Percentiles rank a stretch among this genome's conserved stretches.
phyloP scores from a whole-genome alignment of 2,888 invertebrate species.

The Nowickia ferox region DNA sequence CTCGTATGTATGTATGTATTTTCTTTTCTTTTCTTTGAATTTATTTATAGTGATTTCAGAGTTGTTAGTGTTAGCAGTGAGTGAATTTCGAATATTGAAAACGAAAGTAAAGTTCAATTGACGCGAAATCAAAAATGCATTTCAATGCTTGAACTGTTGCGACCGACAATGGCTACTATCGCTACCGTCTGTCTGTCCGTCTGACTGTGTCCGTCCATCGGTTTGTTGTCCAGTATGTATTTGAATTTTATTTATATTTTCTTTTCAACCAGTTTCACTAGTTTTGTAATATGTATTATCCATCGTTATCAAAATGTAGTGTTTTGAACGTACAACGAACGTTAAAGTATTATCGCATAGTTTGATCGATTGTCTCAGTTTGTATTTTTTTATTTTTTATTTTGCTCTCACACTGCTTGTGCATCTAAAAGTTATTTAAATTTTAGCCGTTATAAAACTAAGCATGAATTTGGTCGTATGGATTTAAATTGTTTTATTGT shows the following conservation, averaged over 20 bases:
- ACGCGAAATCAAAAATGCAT: conserved; percentile 54
- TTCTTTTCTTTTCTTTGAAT: background rate
- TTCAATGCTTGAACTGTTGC: conserved; percentile 45
- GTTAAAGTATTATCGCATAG: conserved; percentile 64
- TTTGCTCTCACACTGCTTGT: background rate
- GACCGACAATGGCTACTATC: background rate
- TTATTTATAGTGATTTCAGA: conserved; percentile 4
- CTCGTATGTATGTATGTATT: background rate
- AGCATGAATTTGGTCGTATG: conserved; percentile 39
- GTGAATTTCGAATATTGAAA: conserved; percentile 60
- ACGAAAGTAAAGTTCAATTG: conserved; percentile 72
- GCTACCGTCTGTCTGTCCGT: conserved; percentile 34
- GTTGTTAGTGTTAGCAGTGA: background rate
- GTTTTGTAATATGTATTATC: conserved; percentile 62
- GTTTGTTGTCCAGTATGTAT: conserved; percentile 15
- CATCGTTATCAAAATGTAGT: conserved; percentile 30
- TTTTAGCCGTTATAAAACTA: conserved; percentile 43
- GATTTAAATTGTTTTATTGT: conserved; percentile 60
- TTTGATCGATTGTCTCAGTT: conserved; percentile 49
- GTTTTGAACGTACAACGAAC: conserved; percentile 1
- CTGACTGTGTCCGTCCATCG: conserved; percentile 23
- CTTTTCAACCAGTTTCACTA: conserved; percentile 67
- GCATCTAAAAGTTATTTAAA: conserved; percentile 31
- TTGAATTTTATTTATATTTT: conserved; percentile 38
- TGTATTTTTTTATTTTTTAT: conserved; percentile 25